Base-by-base conservation (phyloP, 2,113 vertebrate genomes). In the Spilogale gracilis region DNA sequence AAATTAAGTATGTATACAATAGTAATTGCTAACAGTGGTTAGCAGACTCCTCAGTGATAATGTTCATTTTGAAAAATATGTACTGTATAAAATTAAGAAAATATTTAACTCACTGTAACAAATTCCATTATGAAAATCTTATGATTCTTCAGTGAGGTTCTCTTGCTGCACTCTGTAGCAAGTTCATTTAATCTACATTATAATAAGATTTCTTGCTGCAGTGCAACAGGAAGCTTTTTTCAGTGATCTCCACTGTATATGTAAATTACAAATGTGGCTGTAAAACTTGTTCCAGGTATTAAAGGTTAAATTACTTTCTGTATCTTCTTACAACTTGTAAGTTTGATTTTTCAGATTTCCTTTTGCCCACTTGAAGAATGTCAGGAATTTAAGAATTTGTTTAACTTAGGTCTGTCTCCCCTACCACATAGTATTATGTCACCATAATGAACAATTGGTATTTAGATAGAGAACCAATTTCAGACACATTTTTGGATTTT, bases 71-170 rank as follows among this genome's bases (percentile, higher is more conserved):
- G 98, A 98, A 98, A 98, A 98, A 97, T 97, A 97, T 98, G 98
- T 99, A 97, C 96, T 99, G 98, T 99, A 98, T 98, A 97, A 98
- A 97, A 97, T 98, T 98, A 98, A 98, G 98, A 98, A 96, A 98
- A 98, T 98, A 96, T 95, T 98, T 94, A 98, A 97, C 97, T 98
- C 98, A 88, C 86, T 98, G 95, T 98, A 98, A 95, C 96, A 98
- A 97, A 95, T 97, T 98, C 98, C 97, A 98, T 97, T 96, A 98
- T 98, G 97, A 98, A 97, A 98, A 98, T 98, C 96, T 96, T 98
- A 94, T 30, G 90, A 97, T 97, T 97, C 97, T 96, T 97, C 96
- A 6, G 52, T 93, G 98, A 98, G 98, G 83, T 93, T 97, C 30
- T 97, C 97, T 98, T 98, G 98, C 91, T 98, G 98, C 95, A 97